Conservation (phyloP, 2,888 invertebrate genomes). For the Cremastinae sp. region DNA sequence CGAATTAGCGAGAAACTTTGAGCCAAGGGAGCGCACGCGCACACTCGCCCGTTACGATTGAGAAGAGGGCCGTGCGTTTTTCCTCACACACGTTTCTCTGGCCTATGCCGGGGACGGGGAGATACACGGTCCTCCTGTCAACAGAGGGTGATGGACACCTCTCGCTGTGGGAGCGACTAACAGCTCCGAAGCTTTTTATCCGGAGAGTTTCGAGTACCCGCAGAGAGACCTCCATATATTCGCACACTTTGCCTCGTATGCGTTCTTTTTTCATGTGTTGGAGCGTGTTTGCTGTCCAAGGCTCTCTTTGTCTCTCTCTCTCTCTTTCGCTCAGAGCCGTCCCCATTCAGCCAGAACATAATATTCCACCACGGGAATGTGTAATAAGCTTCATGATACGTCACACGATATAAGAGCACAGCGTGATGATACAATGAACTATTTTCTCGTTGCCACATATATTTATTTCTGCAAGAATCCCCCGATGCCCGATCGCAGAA, state of each 20-base stretch:
- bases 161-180: conserved; percentile 76
- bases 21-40: conserved; percentile 36
- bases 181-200: conserved; percentile 43
- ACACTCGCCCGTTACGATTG: conserved; percentile 8
- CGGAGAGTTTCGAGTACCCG: conserved; percentile 52
- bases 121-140: conserved; percentile 79
- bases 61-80: conserved; percentile 34
- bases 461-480: not conserved
- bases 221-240: conserved; percentile 29
- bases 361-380: conserved; percentile 44
- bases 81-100: conserved; percentile 51
- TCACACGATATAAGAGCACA: conserved; percentile 28
- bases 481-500: too few relatives aligned
- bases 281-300: conserved; percentile 1
- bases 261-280: conserved; percentile 8
- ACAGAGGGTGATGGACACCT: conserved; percentile 79
- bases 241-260: not conserved
- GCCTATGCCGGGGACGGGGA: conserved; percentile 57
- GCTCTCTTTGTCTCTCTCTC: not conserved
- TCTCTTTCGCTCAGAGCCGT: conserved; percentile 22
- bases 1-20: conserved; percentile 28
- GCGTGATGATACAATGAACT: not conserved
- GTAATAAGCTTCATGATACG: conserved; percentile 45
- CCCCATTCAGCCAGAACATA: conserved; percentile 40
- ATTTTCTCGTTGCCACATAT: not conserved